These are phyloP conservation scores for Odocoileus virginianus DNA, from an alignment of 2,113 vertebrate species.

Conservation along the genomic window DNA sequence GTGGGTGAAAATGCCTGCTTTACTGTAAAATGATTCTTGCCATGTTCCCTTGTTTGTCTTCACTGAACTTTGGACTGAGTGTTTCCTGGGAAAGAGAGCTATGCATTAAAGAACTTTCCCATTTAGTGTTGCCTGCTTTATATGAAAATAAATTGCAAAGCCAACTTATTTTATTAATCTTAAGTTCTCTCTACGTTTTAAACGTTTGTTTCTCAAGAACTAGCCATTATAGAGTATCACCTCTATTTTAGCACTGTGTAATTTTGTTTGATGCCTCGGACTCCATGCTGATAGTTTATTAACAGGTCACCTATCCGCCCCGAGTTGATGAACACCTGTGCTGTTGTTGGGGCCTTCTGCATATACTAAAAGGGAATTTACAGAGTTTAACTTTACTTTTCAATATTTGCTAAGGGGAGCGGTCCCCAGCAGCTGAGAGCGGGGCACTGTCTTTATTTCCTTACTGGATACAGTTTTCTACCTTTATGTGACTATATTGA, in stretches of 20 bases:
- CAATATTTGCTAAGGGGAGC: neutral
- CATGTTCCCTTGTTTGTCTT: conserved; percentile 41
- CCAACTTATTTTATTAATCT: conserved; percentile 7
- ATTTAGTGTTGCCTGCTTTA: neutral
- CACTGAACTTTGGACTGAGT: conserved; percentile 57
- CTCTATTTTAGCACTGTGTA: neutral
- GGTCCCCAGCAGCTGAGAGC: neutral
- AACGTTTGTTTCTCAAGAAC: conserved; percentile 39
- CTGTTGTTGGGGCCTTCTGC: neutral
- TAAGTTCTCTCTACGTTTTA: conserved; percentile 31
- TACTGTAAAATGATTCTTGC: conserved; percentile 4
- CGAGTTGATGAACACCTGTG: neutral
- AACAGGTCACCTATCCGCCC: neutral
- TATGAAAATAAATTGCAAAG: conserved; percentile 47
- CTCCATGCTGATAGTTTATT: conserved; percentile 46
- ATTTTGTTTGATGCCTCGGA: conserved; percentile 52
- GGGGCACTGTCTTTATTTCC: neutral
- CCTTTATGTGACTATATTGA: neutral
- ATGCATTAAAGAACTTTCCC: neutral
- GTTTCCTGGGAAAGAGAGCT: conserved; percentile 35
- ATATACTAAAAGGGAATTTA: neutral
- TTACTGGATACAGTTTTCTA: neutral
- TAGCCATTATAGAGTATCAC: conserved; percentile 24
- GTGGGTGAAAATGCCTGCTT: neutral
- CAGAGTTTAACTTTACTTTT: neutral